Base-by-base conservation (phyloP, 2,888 invertebrate species). In the Didymodactylos carnosus region DNA sequence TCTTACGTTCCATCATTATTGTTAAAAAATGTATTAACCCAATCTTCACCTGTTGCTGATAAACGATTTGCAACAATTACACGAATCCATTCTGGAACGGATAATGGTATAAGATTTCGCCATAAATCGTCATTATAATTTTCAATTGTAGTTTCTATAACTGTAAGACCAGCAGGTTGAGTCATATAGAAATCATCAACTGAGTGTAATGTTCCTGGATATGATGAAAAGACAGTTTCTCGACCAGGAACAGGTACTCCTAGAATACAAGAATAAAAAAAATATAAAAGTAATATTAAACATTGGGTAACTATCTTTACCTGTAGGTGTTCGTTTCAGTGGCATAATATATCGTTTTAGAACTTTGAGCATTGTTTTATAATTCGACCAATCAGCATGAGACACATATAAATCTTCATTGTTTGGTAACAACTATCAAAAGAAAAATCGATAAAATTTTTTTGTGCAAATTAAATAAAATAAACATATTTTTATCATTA, bases 1-100 rank as follows among this genome's bases (percentile, higher is more conserved):
- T 79, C 83, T 78, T 78, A 86, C 62, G 91, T 91, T 23, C 89
- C 89, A 41, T 90, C 90, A 84, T 91, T 90, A 81, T 87, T 88
- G 11, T 84, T 84, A 0, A 87, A 86, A 79, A 92, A 87, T 2
- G 87, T 83, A 53, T 87, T 85, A 0, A 88, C 87, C 93, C 93
- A 94, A 7, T 88, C 86, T 74, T 86, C 85, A 1, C 89, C 89
- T 79, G 87, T 87, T 11, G 85, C 84, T 0, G 92, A 88, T 72
- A 94, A 84, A 76, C 90, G 88, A 83, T 91, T 93, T 13, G 93
- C 90, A 0, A 91, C 88, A 85, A 91, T 88, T 19, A 89, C 87
- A 5, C 92, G 87, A 0, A 90, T 88, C 72, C 90, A 89, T 76
- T 90, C 86, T 71, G 90, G 87, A 3, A 82, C 80, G 77, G 88